Conservation (phyloP, 2,797 vertebrate species). For the Argyrosomus regius region DNA sequence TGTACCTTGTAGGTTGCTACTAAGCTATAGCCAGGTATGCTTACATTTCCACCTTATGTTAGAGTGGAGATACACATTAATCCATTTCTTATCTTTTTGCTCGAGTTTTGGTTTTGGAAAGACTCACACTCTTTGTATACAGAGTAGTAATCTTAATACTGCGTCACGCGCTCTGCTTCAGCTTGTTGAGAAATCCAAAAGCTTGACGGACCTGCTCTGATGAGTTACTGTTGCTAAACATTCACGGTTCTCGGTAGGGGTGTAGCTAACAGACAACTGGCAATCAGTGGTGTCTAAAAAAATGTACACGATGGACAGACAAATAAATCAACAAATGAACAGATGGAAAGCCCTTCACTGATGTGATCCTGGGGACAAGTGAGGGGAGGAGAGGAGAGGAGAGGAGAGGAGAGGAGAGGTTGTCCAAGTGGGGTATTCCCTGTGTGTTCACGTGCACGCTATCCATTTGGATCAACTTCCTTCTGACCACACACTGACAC, state of each 20-base stretch:
- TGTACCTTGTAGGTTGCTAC: neutral
- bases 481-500: conserved; percentile 21
- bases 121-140: neutral
- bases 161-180: neutral
- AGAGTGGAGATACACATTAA: neutral
- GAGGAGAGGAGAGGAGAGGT: neutral
- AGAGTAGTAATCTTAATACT: neutral
- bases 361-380: neutral
- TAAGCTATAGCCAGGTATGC: neutral
- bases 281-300: neutral
- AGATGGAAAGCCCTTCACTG: neutral
- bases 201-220: neutral
- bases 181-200: conserved; percentile 4
- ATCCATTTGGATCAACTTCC: conserved; percentile 17
- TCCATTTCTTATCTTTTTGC: neutral
- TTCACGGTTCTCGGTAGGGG: neutral
- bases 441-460: neutral
- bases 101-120: conserved; percentile 5
- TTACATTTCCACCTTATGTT: neutral
- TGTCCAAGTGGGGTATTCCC: neutral
- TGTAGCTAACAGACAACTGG: neutral
- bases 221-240: neutral
- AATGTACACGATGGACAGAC: conserved; percentile 3
- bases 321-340: conserved; percentile 9
- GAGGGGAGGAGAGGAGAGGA: neutral